Percentiles rank a stretch among this genome's conserved stretches.
Conservation (phyloP, 2,113 vertebrate species). For the Parus major region DNA sequence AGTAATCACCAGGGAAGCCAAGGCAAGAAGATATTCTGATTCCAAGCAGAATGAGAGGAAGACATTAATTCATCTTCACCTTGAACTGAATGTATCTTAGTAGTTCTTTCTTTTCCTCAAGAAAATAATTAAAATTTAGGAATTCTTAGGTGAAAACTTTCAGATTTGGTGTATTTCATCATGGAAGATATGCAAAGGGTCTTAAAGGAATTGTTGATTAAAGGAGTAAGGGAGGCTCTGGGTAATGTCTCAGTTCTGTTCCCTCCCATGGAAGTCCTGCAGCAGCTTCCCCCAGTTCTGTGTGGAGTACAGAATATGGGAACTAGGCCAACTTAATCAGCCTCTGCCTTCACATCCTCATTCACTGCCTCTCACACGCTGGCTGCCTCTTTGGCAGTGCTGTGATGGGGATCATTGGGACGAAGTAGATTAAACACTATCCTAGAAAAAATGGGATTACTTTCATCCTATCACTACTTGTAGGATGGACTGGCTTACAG, state of each 20-base stretch:
- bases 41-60: not conserved
- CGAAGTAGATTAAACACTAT: not conserved
- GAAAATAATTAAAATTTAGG: not conserved
- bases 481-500: not conserved
- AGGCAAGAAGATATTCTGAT: not conserved
- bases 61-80: not conserved
- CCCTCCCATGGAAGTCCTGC: not conserved
- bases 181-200: not conserved
- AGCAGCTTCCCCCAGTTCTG: not conserved
- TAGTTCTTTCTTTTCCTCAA: not conserved
- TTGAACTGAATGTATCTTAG: not conserved
- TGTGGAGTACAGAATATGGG: accelerated
- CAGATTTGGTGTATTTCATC: not conserved
- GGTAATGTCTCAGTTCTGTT: not conserved
- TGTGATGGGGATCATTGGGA: not conserved
- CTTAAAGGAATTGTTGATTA: accelerated
- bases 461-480: not conserved
- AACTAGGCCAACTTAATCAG: not conserved
- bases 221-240: not conserved
- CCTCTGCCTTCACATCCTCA: not conserved
- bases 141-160: not conserved
- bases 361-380: not conserved
- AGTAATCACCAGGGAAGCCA: not conserved
- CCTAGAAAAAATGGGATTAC: not conserved
- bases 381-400: not conserved